Evolutionary conservation across 2,113 vertebrate species (phyloP).

Genomic region (Egretta garzetta): DNA sequence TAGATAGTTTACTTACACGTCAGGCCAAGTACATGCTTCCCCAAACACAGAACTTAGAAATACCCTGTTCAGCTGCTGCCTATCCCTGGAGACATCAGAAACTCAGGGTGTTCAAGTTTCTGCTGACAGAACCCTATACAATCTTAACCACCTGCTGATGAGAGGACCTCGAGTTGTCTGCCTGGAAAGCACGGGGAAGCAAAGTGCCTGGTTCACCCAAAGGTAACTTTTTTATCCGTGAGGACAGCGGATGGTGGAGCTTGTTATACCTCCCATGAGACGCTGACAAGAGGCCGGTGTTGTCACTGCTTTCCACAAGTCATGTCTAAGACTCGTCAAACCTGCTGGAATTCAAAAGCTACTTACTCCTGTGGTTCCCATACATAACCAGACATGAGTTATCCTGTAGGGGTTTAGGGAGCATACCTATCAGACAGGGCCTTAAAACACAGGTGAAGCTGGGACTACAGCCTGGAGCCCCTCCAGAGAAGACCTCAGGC

Average conservation of each 20-base stretch:
- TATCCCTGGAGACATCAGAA: background rate
- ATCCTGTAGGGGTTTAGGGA: background rate
- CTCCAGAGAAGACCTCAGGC: background rate
- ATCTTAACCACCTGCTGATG: rapidly evolving
- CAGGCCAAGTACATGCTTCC: background rate
- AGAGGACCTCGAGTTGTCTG: rapidly evolving
- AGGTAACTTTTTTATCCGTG: background rate
- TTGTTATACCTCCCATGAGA: background rate
- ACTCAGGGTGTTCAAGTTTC: background rate
- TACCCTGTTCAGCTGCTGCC: background rate
- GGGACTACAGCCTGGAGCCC: background rate
- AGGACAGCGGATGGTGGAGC: background rate
- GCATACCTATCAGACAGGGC: background rate
- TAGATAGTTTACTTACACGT: background rate
- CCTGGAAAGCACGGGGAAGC: background rate
- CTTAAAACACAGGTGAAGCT: background rate
- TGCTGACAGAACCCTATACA: background rate
- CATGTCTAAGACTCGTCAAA: background rate
- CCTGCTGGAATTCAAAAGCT: background rate
- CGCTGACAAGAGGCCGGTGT: background rate
- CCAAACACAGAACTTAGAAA: background rate
- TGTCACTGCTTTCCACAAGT: background rate
- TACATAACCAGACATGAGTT: background rate
- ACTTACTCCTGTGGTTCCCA: background rate
- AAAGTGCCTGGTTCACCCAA: background rate